Evolutionary conservation across 2,113 vertebrate genomes (phyloP).

Genomic region (Geococcyx californianus): DNA sequence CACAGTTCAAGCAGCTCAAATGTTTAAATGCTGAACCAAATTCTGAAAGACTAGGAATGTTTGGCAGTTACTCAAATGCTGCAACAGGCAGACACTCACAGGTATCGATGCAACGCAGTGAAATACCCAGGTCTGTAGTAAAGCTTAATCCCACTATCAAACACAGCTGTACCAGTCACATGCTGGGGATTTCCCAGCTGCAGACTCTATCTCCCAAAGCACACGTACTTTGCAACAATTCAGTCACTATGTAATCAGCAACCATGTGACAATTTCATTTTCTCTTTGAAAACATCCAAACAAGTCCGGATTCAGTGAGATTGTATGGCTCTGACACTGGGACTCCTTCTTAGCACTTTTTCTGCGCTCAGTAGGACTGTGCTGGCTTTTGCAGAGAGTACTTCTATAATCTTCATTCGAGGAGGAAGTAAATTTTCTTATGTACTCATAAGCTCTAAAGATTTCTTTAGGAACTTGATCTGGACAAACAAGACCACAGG

Average conservation of each 20-base stretch:
- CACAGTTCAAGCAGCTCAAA: background rate
- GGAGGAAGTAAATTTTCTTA: background rate
- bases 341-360: background rate
- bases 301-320: conserved; percentile 13
- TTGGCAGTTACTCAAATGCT: background rate
- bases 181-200: conserved; percentile 41
- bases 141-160: background rate
- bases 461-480: background rate
- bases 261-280: conserved; percentile 41
- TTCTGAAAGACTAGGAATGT: background rate
- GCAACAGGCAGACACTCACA: conserved; percentile 47
- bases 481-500: background rate
- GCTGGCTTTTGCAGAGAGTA: background rate
- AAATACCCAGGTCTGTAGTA: background rate
- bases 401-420: background rate
- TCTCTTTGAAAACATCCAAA: conserved; percentile 20
- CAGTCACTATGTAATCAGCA: conserved; percentile 11
- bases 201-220: conserved; percentile 22
- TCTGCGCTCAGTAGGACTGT: background rate
- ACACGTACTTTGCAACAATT: conserved; percentile 41
- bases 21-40: conserved; percentile 36
- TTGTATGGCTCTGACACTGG: background rate
- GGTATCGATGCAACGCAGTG: background rate
- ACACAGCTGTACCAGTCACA: conserved; percentile 29
- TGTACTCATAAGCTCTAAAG: background rate